Evolutionary conservation across 1,140 invertebrate genomes (phyloP).

Genomic region (Alviniconcha marisindica): DNA sequence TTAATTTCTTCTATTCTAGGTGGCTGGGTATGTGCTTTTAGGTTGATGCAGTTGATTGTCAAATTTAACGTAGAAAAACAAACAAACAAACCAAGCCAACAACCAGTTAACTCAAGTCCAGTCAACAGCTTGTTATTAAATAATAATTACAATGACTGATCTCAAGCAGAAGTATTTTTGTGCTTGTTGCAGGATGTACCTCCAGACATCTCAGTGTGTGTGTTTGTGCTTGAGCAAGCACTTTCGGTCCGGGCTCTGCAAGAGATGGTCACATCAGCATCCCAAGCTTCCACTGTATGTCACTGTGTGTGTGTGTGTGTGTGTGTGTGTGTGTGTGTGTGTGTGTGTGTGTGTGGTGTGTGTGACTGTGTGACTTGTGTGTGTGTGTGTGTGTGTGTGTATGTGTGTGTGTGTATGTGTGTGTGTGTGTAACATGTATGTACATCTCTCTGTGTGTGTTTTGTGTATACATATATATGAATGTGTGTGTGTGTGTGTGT

Average conservation of each 20-base stretch:
- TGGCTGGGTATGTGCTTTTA: too few species aligned
- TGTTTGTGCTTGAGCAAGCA: slow-evolving; percentile 99
- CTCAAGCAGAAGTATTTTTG: too few species aligned
- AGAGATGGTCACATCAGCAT: slow-evolving; percentile 85
- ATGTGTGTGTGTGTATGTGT: slow-evolving; percentile 13
- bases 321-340: slow-evolving; percentile 19
- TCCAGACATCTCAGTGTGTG: slow-evolving; percentile 97
- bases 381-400: slow-evolving; percentile 7
- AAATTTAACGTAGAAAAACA: too few species aligned
- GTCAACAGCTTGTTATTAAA: too few species aligned
- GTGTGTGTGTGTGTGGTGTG: neutral
- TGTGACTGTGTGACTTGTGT: neutral
- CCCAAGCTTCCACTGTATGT: slow-evolving; percentile 71
- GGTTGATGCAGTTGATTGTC: too few species aligned
- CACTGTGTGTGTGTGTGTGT: neutral
- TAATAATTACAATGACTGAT: too few species aligned
- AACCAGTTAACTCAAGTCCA: too few species aligned
- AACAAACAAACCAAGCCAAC: too few species aligned
- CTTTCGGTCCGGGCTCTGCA: slow-evolving; percentile 98
- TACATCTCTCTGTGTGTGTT: too few species aligned
- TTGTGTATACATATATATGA: too few species aligned
- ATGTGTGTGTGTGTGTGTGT: too few species aligned
- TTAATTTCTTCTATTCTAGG: too few species aligned
- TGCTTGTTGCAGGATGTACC: slow-evolving; percentile 89
- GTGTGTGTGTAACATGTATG: neutral